phyloP scores from a whole-genome alignment of 2,888 invertebrate species.

The Himalopsyche kuldschensis region DNA sequence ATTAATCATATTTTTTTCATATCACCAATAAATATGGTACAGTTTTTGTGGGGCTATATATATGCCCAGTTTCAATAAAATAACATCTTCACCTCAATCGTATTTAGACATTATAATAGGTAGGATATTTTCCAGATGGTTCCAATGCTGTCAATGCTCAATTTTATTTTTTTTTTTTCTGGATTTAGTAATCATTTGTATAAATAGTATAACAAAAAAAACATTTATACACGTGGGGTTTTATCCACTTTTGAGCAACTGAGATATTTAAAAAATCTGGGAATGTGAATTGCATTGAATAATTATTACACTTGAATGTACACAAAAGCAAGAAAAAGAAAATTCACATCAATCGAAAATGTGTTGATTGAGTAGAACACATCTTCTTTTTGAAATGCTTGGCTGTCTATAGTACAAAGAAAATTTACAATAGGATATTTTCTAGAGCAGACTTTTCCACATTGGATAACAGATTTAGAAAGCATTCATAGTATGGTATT shows the following conservation, averaged over 20 bases:
- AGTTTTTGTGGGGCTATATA: background rate
- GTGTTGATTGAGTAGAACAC: background rate
- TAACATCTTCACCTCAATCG: background rate
- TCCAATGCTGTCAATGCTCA: background rate
- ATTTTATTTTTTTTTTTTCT: background rate
- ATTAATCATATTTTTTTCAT: background rate
- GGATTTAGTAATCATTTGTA: background rate
- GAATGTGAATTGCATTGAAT: background rate
- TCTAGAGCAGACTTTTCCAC: background rate
- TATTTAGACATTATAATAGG: background rate
- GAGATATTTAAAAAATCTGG: background rate
- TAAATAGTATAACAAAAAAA: background rate
- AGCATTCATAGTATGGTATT: background rate
- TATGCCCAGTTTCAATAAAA: background rate
- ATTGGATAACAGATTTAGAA: background rate
- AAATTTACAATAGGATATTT: no score
- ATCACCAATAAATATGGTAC: background rate
- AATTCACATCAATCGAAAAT: background rate
- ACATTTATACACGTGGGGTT: background rate
- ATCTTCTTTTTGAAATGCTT: background rate
- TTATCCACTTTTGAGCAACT: background rate
- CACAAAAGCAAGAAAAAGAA: background rate
- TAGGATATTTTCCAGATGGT: background rate
- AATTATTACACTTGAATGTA: background rate
- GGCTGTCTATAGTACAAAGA: background rate